A percentile compares a stretch with the other conserved stretches of the same genome.
Evolutionary conservation across 2,113 vertebrate genomes (phyloP).

Genomic region (Astatotilapia flaviijosephi): DNA sequence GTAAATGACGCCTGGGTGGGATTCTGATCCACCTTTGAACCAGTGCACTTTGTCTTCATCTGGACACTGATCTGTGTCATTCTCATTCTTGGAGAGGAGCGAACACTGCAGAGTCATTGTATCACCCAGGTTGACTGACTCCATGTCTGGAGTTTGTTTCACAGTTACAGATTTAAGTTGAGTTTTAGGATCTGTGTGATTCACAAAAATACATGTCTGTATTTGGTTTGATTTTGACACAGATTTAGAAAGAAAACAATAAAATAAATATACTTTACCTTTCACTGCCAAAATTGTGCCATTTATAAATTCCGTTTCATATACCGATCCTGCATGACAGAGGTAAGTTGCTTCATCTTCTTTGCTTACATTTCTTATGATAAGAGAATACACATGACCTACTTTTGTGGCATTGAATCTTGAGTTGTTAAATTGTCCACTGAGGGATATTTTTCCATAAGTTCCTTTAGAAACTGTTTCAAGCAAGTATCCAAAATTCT

Average conservation of each 20-base stretch:
- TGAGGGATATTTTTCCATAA: rapidly evolving
- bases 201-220: neutral
- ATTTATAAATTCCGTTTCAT: rapidly evolving
- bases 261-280: rapidly evolving
- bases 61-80: neutral
- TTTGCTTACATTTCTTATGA: conserved; percentile 21
- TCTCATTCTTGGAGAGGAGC: rapidly evolving
- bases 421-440: neutral
- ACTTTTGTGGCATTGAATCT: neutral
- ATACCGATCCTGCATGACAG: conserved; percentile 29
- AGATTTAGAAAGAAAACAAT: rapidly evolving
- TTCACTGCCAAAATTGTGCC: neutral
- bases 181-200: neutral
- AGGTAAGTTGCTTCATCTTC: conserved; percentile 45
- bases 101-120: neutral
- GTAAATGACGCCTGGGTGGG: neutral
- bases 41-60: rapidly evolving
- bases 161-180: neutral
- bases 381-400: neutral
- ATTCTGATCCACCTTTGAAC: neutral
- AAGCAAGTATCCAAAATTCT: neutral
- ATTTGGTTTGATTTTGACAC: neutral
- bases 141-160: neutral
- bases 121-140: neutral
- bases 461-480: neutral